Percentiles rank a stretch among this genome's conserved stretches.
phyloP scores from a whole-genome alignment of 2,113 vertebrate genomes.

The Crocuta crocuta region DNA sequence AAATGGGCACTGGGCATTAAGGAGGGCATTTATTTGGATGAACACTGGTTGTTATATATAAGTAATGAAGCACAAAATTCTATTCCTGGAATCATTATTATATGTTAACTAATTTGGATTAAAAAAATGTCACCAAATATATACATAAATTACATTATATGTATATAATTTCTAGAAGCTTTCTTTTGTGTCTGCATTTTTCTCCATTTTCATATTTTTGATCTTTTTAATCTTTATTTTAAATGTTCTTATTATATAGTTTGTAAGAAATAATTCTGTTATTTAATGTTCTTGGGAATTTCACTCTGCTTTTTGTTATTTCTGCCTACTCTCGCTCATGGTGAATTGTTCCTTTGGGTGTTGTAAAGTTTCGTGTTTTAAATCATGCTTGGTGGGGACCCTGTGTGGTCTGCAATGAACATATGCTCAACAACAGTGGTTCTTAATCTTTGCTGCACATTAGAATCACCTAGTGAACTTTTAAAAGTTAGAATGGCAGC shows the following conservation, averaged over 20 bases:
- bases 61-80: no score
- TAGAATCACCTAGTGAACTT: not conserved
- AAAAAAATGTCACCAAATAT: not conserved
- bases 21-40: no score
- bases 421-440: not conserved
- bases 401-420: not conserved
- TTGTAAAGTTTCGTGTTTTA: not conserved
- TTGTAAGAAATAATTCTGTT: not conserved
- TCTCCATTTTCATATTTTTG: not conserved
- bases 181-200: not conserved
- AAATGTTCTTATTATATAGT: not conserved
- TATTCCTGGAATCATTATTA: no score
- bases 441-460: not conserved
- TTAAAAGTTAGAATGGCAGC: not conserved
- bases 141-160: not conserved
- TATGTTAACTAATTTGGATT: no score
- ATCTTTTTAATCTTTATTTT: not conserved
- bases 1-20: no score
- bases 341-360: not conserved
- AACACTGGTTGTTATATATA: no score
- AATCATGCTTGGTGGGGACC: not conserved
- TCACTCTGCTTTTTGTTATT: constrained; percentile 2
- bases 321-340: not conserved
- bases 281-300: not conserved
- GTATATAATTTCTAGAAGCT: not conserved